A percentile compares a stretch with the other conserved stretches of the same genome.
Evolutionary conservation across 2,797 vertebrate species (phyloP).

Genomic region (Coracias cyanogaster): DNA sequence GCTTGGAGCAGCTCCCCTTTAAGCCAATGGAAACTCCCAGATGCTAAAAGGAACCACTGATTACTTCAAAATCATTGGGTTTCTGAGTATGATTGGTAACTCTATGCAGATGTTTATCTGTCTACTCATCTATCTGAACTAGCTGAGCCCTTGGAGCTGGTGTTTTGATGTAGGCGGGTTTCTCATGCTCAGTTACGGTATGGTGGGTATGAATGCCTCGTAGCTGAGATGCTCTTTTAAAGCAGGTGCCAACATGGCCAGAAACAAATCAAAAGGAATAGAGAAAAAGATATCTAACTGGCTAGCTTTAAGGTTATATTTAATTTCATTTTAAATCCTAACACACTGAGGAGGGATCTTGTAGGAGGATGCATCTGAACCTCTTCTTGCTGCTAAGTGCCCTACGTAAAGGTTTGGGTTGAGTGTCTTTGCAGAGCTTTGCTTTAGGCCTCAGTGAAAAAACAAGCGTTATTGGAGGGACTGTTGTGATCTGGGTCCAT

Average conservation of each 20-base stretch:
- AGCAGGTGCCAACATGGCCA: neutral
- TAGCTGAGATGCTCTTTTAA: neutral
- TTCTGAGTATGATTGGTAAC: neutral
- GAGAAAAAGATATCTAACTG: neutral
- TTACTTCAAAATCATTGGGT: neutral
- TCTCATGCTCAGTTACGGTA: neutral
- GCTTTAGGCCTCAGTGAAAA: neutral
- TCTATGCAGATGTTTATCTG: neutral
- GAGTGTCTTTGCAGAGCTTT: neutral
- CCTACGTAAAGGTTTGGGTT: neutral
- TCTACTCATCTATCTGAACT: neutral
- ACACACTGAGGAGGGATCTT: neutral
- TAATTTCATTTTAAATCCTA: neutral
- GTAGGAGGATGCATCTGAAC: neutral
- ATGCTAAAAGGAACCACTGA: neutral
- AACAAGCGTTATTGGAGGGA: neutral
- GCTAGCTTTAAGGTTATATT: neutral
- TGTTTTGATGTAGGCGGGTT: neutral
- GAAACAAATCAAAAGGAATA: neutral
- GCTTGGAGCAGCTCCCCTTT: neutral
- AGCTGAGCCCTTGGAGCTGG: neutral
- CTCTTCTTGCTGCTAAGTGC: neutral
- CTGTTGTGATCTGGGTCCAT: neutral
- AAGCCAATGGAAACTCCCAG: neutral
- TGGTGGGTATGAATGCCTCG: neutral